Evolutionary conservation across 2,888 invertebrate species (phyloP), one percentile per base, ranked within the genome.

Genomic region (Pristionchus maxplancki): DNA sequence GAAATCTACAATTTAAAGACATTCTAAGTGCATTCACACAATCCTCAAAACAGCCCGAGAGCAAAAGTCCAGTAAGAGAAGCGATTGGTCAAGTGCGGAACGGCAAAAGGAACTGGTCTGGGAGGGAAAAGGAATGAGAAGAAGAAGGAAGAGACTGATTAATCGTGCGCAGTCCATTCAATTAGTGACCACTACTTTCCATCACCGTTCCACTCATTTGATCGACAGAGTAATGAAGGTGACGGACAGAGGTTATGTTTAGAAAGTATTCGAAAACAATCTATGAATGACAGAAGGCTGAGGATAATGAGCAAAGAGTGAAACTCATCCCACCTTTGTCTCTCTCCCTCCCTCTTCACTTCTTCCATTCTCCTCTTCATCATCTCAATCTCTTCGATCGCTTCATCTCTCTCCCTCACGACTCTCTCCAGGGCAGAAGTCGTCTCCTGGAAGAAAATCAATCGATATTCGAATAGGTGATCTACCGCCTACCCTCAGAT

Each of bases 381-480:
- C 6, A 37, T 78, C 44, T 88, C 78, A 13, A 78, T 81, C 44
- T 88, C 88, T 9, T 88, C 88, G 17, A 88, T 44, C 78, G 88
- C 88, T 40, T 88, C 88, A 64, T 88, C 88, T 31, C 88, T 88
- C 44, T 88, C 88, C 28, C 58, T 74, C 71, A 44, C 44, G 28
- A 71, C 40, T 74, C 74, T 74, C 24, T 87, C 78, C 34, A 83
- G 34, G 24, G 83, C 53, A 37, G 83, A 83, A 37, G 83, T 37
- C 34, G 53, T 62, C 37, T 83, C 83, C 83, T 83, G 58, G 13
- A n/a, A 58, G 8, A 24, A n/a, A 58, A 40, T 53, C 53, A 58
- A 83, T 58, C 37, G 40, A 62, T 83, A 83, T 58, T 37, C 13
- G 8, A 71, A 6, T 1, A 0, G 9, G 11, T 71, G 1, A 71